phyloP scores from a whole-genome alignment of 53 echinoderm and acorn worm species.

The Holothuria leucospilota region DNA sequence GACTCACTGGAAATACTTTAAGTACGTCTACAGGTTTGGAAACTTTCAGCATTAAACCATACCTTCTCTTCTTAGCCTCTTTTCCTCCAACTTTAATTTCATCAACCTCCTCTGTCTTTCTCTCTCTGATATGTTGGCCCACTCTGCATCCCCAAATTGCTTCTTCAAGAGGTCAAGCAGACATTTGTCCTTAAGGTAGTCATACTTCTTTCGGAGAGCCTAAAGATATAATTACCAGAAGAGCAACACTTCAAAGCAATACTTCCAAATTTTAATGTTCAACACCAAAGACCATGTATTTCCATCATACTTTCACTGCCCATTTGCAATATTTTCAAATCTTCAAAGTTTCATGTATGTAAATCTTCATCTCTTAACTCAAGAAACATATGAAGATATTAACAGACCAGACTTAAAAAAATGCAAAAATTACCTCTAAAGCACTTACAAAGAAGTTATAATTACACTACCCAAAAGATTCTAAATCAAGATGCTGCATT shows the following conservation, averaged over 20 bases:
- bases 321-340: too few species aligned
- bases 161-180: slow-evolving; percentile 80
- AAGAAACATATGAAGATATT: too few species aligned
- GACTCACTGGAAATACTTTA: too few species aligned
- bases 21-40: too few species aligned
- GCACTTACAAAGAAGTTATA: too few species aligned
- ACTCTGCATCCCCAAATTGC: slow-evolving; percentile 82
- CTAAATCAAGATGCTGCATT: too few species aligned
- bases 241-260: neutral
- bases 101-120: slow-evolving; percentile 82
- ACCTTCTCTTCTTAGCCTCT: slow-evolving; percentile 91
- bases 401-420: too few species aligned
- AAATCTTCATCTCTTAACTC: neutral
- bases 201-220: slow-evolving; percentile 96
- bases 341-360: neutral
- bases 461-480: too few species aligned
- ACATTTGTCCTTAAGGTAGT: slow-evolving; percentile 80
- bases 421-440: too few species aligned
- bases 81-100: slow-evolving; percentile 85
- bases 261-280: too few species aligned
- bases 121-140: slow-evolving; percentile 82
- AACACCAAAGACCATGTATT: too few species aligned
- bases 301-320: too few species aligned
- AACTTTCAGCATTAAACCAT: neutral
- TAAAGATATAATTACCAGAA: neutral